A percentile compares a stretch with the other conserved stretches of the same genome.
Conservation (phyloP, 1,140 invertebrate genomes). For the Thaumatotibia leucotreta region DNA sequence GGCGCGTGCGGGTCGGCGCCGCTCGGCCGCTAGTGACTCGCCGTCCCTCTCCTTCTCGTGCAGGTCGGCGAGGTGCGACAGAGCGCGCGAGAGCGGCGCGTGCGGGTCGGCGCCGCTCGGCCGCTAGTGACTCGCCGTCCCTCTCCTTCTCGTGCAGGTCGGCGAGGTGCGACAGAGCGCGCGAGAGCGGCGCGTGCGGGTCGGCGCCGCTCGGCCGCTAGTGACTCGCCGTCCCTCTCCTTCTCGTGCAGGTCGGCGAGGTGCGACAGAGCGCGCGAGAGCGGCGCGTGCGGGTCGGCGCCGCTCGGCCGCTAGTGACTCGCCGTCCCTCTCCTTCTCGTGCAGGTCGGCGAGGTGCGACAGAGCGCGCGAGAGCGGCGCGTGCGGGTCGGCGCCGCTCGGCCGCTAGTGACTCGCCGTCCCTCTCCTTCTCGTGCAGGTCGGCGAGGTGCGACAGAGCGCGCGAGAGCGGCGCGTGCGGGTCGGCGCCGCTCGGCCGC, state of each 20-base stretch:
- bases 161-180: slow-evolving; percentile 92
- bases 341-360: slow-evolving; percentile 93
- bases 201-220: slow-evolving; percentile 91
- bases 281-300: slow-evolving; percentile 94
- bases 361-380: slow-evolving; percentile 90
- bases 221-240: too few species aligned
- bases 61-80: slow-evolving; percentile 93
- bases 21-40: too few species aligned
- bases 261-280: slow-evolving; percentile 92
- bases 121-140: too few species aligned
- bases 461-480: slow-evolving; percentile 92
- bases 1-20: slow-evolving; percentile 96
- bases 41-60: slow-evolving; percentile 91
- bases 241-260: slow-evolving; percentile 93
- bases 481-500: slow-evolving; percentile 91
- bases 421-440: slow-evolving; percentile 90
- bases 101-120: slow-evolving; percentile 94
- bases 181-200: slow-evolving; percentile 93
- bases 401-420: too few species aligned
- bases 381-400: slow-evolving; percentile 94
- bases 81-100: slow-evolving; percentile 89
- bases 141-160: slow-evolving; percentile 92
- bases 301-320: too few species aligned
- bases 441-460: slow-evolving; percentile 94
- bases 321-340: too few species aligned